Evolutionary conservation across 2,888 invertebrate genomes (phyloP).

Genomic region (Tribolium freemani): DNA sequence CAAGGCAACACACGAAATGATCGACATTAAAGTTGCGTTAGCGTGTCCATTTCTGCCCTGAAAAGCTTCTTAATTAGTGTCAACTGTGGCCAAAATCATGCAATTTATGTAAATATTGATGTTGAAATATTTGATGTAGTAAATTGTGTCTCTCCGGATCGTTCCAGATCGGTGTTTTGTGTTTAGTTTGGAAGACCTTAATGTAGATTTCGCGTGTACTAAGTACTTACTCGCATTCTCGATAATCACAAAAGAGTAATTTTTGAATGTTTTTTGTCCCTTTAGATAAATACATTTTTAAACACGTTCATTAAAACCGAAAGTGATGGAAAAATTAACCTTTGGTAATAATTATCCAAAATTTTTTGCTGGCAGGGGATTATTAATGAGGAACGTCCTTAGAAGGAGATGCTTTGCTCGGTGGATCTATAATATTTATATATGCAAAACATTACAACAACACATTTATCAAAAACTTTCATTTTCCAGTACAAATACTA

Average conservation of each 20-base stretch:
- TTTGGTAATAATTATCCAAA: neutral
- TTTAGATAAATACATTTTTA: slow-evolving; percentile 35
- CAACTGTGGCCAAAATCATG: slow-evolving; percentile 15
- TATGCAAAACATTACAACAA: slow-evolving; percentile 66
- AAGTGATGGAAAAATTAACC: slow-evolving; percentile 4
- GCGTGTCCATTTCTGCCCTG: slow-evolving; percentile 11
- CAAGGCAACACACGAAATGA: neutral
- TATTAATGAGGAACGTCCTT: slow-evolving; percentile 59
- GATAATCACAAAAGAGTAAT: slow-evolving; percentile 32
- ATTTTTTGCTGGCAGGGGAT: slow-evolving; percentile 47
- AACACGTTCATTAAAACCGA: slow-evolving; percentile 23
- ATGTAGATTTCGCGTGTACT: slow-evolving; percentile 52
- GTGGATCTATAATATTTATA: slow-evolving; percentile 65
- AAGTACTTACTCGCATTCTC: slow-evolving; percentile 12
- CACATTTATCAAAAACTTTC: slow-evolving; percentile 66
- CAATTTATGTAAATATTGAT: slow-evolving; percentile 30
- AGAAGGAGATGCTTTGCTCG: slow-evolving; percentile 62
- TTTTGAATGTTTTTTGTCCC: slow-evolving; percentile 30
- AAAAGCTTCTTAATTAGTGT: slow-evolving; percentile 20
- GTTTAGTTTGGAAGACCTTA: slow-evolving; percentile 28
- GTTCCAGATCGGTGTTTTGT: slow-evolving; percentile 15
- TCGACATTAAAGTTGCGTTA: slow-evolving; percentile 4
- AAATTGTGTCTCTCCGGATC: slow-evolving; percentile 26
- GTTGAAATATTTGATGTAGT: slow-evolving; percentile 30
- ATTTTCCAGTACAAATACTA: slow-evolving; percentile 65